phyloP scores from a whole-genome alignment of 2,888 invertebrate species.

The Polydrusus cervinus region DNA sequence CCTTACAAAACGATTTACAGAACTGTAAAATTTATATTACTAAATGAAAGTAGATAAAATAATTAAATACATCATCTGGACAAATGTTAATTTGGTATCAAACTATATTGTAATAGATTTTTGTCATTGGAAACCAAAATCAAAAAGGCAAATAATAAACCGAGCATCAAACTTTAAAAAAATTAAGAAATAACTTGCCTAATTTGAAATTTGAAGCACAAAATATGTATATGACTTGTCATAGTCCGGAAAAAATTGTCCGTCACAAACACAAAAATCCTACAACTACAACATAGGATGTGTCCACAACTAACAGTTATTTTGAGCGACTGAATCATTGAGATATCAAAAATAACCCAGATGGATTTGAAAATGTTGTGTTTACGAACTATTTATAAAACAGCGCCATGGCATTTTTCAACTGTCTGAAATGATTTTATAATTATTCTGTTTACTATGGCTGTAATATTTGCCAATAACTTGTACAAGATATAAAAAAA shows the following conservation, averaged over 20 bases:
- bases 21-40: too few species aligned
- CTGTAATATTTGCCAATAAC: neutral
- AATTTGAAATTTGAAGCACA: constrained; percentile 64
- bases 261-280: constrained; percentile 15
- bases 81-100: too few species aligned
- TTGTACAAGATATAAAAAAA: too few species aligned
- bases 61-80: too few species aligned
- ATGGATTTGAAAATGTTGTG: constrained; percentile 29
- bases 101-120: too few species aligned
- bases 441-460: neutral
- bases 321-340: constrained; percentile 41
- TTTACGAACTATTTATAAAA: constrained; percentile 41
- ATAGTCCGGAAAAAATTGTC: constrained; percentile 15
- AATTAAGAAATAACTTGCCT: constrained; percentile 61
- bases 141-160: too few species aligned
- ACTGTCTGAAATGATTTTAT: neutral
- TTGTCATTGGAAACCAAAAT: too few species aligned
- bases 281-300: neutral
- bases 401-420: constrained; percentile 11
- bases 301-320: constrained; percentile 31
- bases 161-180: too few species aligned
- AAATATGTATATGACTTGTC: constrained; percentile 58
- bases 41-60: too few species aligned
- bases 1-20: too few species aligned
- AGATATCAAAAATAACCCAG: constrained; percentile 36